These are phyloP conservation scores for Typhlomys cinereus DNA, from an alignment of 2,113 vertebrate genomes.

Conservation along the genomic window DNA sequence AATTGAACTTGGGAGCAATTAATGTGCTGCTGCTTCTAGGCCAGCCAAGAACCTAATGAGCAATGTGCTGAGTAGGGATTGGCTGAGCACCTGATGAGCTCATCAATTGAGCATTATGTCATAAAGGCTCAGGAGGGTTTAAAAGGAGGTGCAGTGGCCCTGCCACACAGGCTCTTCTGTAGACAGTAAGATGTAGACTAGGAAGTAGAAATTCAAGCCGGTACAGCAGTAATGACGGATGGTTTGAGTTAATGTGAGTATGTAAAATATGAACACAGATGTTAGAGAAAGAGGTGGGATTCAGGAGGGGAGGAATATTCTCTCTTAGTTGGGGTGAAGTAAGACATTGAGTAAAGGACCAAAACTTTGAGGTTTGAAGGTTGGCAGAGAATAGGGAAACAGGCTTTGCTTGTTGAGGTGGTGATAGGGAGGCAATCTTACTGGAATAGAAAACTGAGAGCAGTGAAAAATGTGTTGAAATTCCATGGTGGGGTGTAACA, in stretches of 20 bases:
- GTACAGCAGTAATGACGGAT: background rate
- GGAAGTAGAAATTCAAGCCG: slow-evolving; percentile 39
- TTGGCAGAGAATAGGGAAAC: background rate
- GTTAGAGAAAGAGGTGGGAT: background rate
- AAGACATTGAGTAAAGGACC: background rate
- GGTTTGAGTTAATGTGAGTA: slow-evolving; percentile 7
- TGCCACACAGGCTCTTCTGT: slow-evolving; percentile 16
- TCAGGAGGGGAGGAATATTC: background rate
- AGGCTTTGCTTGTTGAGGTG: slow-evolving; percentile 13
- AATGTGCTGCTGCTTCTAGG: background rate
- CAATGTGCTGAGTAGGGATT: slow-evolving; percentile 35
- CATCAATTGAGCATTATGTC: slow-evolving; percentile 63
- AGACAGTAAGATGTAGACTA: slow-evolving; percentile 33
- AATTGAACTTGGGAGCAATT: slow-evolving; percentile 7
- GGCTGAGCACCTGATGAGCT: slow-evolving; percentile 36
- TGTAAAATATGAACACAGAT: background rate
- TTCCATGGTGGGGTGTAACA: background rate
- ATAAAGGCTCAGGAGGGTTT: slow-evolving; percentile 20
- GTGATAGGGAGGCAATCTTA: background rate
- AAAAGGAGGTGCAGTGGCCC: background rate
- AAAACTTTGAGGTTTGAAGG: background rate
- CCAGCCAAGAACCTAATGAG: background rate
- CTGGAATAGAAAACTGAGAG: slow-evolving; percentile 23
- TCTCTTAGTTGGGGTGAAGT: background rate
- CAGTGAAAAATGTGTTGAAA: slow-evolving; percentile 25